Evolutionary conservation across 2,888 invertebrate genomes (phyloP), one percentile per base, ranked within the genome.

Genomic region (Drosophila buzzatii): DNA sequence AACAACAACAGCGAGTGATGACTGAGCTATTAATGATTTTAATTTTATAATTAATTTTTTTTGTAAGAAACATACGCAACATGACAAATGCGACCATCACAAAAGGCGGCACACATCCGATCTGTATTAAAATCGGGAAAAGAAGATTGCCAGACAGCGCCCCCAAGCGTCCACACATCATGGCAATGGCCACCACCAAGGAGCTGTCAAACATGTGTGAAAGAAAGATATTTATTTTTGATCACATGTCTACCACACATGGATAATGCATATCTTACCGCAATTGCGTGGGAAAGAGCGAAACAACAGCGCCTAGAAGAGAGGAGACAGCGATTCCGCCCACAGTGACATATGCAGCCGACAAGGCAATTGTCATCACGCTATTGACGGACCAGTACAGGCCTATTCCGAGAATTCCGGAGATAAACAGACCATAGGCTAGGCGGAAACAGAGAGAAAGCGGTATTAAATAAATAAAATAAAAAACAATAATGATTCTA

Each of bases 91-190:
- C 95, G 64, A 97, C 95, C 90, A 95, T 95, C 59, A 96, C 91
- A 90, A 97, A 97, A 4, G 96, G 96, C 23, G 96, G 96, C 35
- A 95, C 92, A 85, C 97, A 97, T 42, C 96, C 96, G 33, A 94
- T 93, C 78, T 94, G 92, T 49, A 97, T 93, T 55, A 97, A 94
- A 31, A 95, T 93, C 0, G 97, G 96, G 87, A 97, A 97, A 4
- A 95, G 89, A 52, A 96, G 92, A 76, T 96, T 96, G 6, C 96
- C 97, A 3, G 95, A 92, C 45, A 96, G 94, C 8, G 96, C 96
- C 8, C 96, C 96, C 16, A 95, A 84, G 44, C 96, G 94, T 2
- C 96, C 96, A 56, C 94, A 93, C 96, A 96, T 96, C 94, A 96
- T 94, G 41, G 95, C 95, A 6, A 95, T 93, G 0, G 96, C 95